A percentile compares a stretch with the other conserved stretches of the same genome.
Evolutionary conservation across 2,888 invertebrate genomes (phyloP).

Genomic region (Strigamia maritima): DNA sequence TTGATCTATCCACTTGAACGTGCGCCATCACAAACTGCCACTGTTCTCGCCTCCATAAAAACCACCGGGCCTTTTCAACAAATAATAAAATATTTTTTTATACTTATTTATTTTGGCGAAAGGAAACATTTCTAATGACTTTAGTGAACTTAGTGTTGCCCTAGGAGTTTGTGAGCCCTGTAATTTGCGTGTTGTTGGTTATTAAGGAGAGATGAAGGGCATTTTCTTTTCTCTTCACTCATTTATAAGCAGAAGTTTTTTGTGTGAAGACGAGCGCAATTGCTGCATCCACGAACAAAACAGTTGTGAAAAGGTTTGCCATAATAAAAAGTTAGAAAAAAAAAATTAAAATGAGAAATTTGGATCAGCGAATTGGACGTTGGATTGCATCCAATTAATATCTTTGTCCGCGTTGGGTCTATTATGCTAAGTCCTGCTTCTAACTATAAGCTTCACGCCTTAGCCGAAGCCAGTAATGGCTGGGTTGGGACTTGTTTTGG

Average conservation of each 20-base stretch:
- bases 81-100: neutral
- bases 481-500: slow-evolving; percentile 4
- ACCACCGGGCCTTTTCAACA: neutral
- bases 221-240: neutral
- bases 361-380: neutral
- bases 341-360: neutral
- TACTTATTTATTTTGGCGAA: neutral
- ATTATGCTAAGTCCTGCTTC: neutral
- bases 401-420: slow-evolving; percentile 31
- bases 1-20: neutral
- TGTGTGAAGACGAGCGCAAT: neutral
- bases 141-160: neutral
- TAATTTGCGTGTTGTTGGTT: neutral
- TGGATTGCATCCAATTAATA: slow-evolving; percentile 22
- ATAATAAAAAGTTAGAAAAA: neutral
- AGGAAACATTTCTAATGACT: neutral
- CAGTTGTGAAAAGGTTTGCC: neutral
- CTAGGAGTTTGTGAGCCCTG: neutral
- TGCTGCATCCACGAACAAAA: neutral
- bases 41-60: neutral
- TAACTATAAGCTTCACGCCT: slow-evolving; percentile 37
- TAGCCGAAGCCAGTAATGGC: slow-evolving; percentile 15
- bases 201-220: slow-evolving; percentile 4
- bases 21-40: neutral
- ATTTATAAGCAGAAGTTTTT: neutral